phyloP scores from a whole-genome alignment of 2,797 vertebrate genomes.

The Babyrousa celebensis region DNA sequence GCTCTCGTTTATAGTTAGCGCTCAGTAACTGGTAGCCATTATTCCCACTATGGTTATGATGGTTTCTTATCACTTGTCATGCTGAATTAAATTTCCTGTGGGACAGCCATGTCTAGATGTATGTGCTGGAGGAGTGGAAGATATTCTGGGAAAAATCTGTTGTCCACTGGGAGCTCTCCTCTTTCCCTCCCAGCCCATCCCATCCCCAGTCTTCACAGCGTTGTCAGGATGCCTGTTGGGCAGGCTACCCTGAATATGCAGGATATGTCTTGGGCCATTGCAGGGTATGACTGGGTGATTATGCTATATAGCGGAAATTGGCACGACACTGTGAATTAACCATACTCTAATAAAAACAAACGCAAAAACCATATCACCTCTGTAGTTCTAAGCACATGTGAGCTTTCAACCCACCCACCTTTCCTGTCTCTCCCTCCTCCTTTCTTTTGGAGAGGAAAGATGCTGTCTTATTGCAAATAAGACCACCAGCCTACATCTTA shows the following conservation, averaged over 20 bases:
- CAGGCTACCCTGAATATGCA: background rate
- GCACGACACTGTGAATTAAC: too few species aligned
- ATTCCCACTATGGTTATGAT: background rate
- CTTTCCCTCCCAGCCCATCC: background rate
- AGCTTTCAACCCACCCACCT: background rate
- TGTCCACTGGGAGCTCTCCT: background rate
- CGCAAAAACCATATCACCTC: background rate
- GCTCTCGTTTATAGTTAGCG: background rate
- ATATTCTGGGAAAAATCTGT: background rate
- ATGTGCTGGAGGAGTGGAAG: background rate
- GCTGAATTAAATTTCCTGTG: background rate
- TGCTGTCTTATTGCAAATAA: conserved; percentile 18
- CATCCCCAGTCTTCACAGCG: background rate
- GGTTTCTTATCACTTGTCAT: background rate
- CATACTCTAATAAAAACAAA: too few species aligned
- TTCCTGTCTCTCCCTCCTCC: background rate
- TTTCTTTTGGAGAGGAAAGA: background rate
- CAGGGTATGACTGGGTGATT: background rate
- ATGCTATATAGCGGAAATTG: too few species aligned
- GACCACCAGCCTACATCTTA: background rate
- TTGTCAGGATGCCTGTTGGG: background rate
- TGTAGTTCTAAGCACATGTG: background rate
- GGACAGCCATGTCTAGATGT: background rate
- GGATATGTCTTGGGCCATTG: background rate
- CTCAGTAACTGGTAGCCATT: background rate